These are phyloP conservation scores for Naja naja DNA, from an alignment of 2,113 vertebrate genomes.

Conservation along the genomic window DNA sequence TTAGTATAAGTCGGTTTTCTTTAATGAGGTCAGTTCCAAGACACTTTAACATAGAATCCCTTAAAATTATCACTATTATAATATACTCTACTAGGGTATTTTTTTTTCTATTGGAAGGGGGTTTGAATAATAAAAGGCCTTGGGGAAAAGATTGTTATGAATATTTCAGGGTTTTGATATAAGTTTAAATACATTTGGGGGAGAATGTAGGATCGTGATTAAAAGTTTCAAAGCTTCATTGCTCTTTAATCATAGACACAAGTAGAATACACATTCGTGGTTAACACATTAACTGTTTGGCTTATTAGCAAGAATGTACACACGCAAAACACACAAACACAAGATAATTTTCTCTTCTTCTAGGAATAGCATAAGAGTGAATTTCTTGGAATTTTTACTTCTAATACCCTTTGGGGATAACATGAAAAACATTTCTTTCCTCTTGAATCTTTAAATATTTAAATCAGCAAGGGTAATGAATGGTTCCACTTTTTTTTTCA, in stretches of 20 bases:
- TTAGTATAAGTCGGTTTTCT: conserved; percentile 59
- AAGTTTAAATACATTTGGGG: conserved; percentile 51
- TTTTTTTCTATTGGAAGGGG: neutral
- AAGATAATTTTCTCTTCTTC: neutral
- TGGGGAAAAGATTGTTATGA: conserved; percentile 52
- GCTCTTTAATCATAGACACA: conserved; percentile 35
- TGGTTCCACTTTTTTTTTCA: neutral
- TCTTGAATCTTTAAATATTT: neutral
- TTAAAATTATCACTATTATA: conserved; percentile 50
- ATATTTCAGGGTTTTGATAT: conserved; percentile 57
- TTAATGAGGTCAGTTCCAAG: conserved; percentile 60
- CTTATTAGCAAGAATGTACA: neutral
- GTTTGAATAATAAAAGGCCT: conserved; percentile 61
- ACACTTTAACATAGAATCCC: conserved; percentile 27
- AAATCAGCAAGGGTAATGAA: conserved; percentile 22
- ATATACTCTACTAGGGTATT: conserved; percentile 1
- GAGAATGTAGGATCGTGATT: conserved; percentile 37
- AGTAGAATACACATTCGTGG: conserved; percentile 9
- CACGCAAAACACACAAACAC: conserved; percentile 3
- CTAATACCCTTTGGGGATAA: neutral
- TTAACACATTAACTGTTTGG: conserved; percentile 13
- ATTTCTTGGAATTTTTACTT: conserved; percentile 8
- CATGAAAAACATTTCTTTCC: conserved; percentile 7
- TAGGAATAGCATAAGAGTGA: neutral
- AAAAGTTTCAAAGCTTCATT: conserved; percentile 41